Evolutionary conservation across 2,888 invertebrate species (phyloP).

Genomic region (Synanthedon tipuliformis): DNA sequence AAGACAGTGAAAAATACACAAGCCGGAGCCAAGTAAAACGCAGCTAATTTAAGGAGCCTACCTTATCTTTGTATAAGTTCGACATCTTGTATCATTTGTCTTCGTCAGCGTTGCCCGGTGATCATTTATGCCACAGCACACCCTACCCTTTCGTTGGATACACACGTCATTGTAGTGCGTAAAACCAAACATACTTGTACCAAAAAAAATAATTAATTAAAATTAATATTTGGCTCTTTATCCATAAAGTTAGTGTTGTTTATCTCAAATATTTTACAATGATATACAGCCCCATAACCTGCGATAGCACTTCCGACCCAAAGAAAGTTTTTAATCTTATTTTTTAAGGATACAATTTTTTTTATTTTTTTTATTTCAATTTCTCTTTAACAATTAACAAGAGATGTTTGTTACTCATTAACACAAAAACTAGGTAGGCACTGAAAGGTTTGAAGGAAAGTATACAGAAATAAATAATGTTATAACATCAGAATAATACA

Average conservation of each 20-base stretch:
- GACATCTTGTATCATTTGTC: constrained; percentile 67
- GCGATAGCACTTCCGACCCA: no score
- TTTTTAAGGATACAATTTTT: no score
- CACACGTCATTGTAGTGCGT: constrained; percentile 16
- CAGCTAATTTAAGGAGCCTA: constrained; percentile 67
- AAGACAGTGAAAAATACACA: constrained; percentile 57
- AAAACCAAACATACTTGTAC: neutral
- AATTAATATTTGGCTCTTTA: neutral
- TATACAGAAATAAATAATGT: no score
- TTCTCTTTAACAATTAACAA: no score
- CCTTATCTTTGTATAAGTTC: constrained; percentile 68
- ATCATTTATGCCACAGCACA: constrained; percentile 72
- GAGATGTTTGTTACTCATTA: no score
- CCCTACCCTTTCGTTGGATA: constrained; percentile 57
- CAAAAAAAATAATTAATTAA: neutral
- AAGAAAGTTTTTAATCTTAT: no score
- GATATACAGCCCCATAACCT: no score
- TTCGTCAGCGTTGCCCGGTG: constrained; percentile 68
- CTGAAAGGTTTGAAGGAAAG: no score
- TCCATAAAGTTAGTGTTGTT: neutral
- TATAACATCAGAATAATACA: no score
- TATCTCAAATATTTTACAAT: constrained; percentile 8
- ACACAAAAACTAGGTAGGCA: no score
- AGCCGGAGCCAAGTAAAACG: constrained; percentile 49
- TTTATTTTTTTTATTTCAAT: no score